Evolutionary conservation across 2,888 invertebrate species (phyloP).

Genomic region (Apamea crenata): DNA sequence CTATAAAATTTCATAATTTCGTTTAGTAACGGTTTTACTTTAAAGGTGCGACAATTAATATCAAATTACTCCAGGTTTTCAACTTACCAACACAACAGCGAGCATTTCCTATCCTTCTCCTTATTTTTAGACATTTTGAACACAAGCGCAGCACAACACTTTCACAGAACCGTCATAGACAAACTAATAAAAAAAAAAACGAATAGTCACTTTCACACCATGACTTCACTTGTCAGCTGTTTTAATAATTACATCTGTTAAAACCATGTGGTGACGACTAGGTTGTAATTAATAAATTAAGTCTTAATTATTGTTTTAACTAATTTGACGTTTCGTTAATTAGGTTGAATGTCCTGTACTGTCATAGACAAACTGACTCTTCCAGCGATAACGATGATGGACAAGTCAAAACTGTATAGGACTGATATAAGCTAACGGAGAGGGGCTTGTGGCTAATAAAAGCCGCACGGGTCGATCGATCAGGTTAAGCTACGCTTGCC

Average conservation of each 20-base stretch:
- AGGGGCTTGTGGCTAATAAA: no score
- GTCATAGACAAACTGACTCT: background rate
- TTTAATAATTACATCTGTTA: conserved; percentile 33
- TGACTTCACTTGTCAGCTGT: conserved; percentile 12
- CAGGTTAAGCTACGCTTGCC: no score
- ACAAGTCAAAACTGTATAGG: no score
- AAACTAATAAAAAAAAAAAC: conserved; percentile 1
- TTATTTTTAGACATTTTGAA: conserved; percentile 74
- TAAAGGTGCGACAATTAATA: no score
- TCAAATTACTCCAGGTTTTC: background rate
- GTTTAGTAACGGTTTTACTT: no score
- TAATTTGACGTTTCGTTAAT: conserved; percentile 41
- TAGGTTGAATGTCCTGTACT: conserved; percentile 11
- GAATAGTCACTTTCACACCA: conserved; percentile 32
- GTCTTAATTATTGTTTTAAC: conserved; percentile 30
- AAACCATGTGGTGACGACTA: conserved; percentile 26
- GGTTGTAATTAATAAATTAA: conserved; percentile 30
- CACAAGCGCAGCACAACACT: conserved; percentile 19
- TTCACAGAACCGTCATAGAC: conserved; percentile 1
- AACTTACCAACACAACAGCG: conserved; percentile 81
- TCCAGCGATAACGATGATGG: no score
- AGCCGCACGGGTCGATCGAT: no score
- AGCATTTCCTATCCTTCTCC: conserved; percentile 67
- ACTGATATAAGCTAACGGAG: no score
- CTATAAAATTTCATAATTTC: no score